phyloP scores from a whole-genome alignment of 2,888 invertebrate genomes.

The Coronaproctus castanopsis region DNA sequence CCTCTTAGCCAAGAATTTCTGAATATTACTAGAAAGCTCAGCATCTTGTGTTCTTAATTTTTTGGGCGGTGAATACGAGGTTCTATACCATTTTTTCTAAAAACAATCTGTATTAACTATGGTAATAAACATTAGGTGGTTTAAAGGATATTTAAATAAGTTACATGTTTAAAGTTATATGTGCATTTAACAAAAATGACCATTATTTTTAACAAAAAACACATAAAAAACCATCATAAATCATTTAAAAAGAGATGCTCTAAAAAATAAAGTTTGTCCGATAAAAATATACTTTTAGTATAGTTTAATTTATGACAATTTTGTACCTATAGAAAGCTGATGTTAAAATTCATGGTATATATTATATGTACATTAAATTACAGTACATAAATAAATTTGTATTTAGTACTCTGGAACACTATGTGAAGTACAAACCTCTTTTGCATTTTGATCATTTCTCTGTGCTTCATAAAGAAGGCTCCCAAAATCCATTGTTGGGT shows the following conservation, averaged over 20 bases:
- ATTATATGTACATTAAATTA: neutral
- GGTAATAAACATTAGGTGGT: too few species aligned
- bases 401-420: constrained; percentile 5
- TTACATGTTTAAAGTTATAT: too few species aligned
- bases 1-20: constrained; percentile 60
- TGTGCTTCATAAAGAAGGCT: constrained; percentile 38
- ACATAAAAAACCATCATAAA: neutral
- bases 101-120: too few species aligned
- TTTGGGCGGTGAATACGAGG: constrained; percentile 62
- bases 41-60: constrained; percentile 40
- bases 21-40: constrained; percentile 51
- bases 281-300: neutral
- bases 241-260: neutral
- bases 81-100: constrained; percentile 43
- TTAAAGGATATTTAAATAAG: constrained; percentile 7
- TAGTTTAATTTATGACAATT: too few species aligned
- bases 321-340: too few species aligned
- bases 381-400: neutral
- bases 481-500: constrained; percentile 46
- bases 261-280: neutral
- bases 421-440: constrained; percentile 23
- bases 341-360: too few species aligned
- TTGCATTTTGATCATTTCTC: constrained; percentile 32
- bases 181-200: too few species aligned
- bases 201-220: too few species aligned